Evolutionary conservation across 2,797 vertebrate genomes (phyloP), one percentile per base, ranked within the genome.

Genomic region (Pangasius mekongensis): DNA sequence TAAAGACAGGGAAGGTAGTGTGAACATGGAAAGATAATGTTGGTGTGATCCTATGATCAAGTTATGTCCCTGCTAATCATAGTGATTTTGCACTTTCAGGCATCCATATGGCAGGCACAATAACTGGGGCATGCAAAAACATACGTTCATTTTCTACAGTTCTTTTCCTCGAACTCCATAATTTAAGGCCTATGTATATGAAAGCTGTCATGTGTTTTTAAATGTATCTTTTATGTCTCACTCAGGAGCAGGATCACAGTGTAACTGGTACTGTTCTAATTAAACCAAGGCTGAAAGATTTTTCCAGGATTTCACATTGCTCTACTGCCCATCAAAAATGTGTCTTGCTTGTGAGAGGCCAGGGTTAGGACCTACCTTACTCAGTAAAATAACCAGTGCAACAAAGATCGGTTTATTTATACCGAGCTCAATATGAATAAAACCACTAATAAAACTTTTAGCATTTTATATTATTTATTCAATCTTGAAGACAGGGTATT

Each of bases 61-160:
- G 49, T 80, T 33, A 80, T 56, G 18, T 54, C 39, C 7, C 30
- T 80, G 52, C 20, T 88, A 54, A 52, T 86, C 77, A 47, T 69
- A 78, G 83, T 64, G 83, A 87, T 76, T 84, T 69, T 86, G 58
- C 49, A 0, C 87, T 73, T 64, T 86, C 91, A 90, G 76, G 87
- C 83, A 94, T 94, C 94, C 93, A 54, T 80, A 80, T 20, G 14
- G 3, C 52, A 56, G 74, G 47, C 74, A 30, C 27, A 24, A 20
- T 54, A 80, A 33, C n/a, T 10, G 16, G 76, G 49, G 16, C 71
- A 93, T 27, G 94, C 94, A 88, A 87, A 80, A 89, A 92, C 93
- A 58, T 91, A 90, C 87, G 49, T 80, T 89, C 30, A 73, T 78
- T 87, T 62, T 83, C 22, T 62, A 89, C 49, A 90, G 84, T 74